phyloP scores from a whole-genome alignment of 2,888 invertebrate genomes.

The Tortrix viridana region DNA sequence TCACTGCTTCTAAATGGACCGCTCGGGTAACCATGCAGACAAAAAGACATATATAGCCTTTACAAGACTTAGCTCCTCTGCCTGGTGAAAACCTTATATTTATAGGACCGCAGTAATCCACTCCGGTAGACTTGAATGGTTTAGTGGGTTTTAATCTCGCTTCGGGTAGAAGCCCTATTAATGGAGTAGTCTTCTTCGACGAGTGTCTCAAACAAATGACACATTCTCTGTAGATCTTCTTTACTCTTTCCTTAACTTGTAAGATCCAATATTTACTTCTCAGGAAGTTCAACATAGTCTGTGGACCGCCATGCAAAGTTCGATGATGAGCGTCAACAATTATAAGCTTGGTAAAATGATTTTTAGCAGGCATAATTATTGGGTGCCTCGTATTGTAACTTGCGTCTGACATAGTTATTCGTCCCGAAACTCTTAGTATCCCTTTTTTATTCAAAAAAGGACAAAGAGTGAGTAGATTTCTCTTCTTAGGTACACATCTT shows the following conservation, averaged over 20 bases:
- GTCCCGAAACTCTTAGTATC: slow-evolving; percentile 30
- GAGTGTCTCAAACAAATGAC: slow-evolving; percentile 20
- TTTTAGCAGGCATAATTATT: slow-evolving; percentile 34
- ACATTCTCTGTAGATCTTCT: slow-evolving; percentile 17
- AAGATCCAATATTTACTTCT: slow-evolving; percentile 37
- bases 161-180: slow-evolving; percentile 39
- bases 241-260: slow-evolving; percentile 24
- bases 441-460: slow-evolving; percentile 30
- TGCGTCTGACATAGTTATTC: slow-evolving; percentile 3
- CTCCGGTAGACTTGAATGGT: slow-evolving; percentile 42
- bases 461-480: slow-evolving; percentile 14
- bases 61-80: slow-evolving; percentile 39
- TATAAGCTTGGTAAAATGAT: slow-evolving; percentile 33
- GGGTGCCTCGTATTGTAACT: slow-evolving; percentile 36
- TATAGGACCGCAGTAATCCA: slow-evolving; percentile 42
- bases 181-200: background rate
- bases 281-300: slow-evolving; percentile 39
- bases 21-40: slow-evolving; percentile 39
- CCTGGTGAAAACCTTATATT: slow-evolving; percentile 41
- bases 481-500: slow-evolving; percentile 17
- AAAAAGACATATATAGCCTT: slow-evolving; percentile 10
- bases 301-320: slow-evolving; percentile 43
- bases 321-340: slow-evolving; percentile 38
- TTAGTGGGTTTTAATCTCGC: slow-evolving; percentile 39
- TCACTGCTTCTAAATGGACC: slow-evolving; percentile 49